phyloP scores from a whole-genome alignment of 2,888 invertebrate genomes.

The Spodoptera littoralis region DNA sequence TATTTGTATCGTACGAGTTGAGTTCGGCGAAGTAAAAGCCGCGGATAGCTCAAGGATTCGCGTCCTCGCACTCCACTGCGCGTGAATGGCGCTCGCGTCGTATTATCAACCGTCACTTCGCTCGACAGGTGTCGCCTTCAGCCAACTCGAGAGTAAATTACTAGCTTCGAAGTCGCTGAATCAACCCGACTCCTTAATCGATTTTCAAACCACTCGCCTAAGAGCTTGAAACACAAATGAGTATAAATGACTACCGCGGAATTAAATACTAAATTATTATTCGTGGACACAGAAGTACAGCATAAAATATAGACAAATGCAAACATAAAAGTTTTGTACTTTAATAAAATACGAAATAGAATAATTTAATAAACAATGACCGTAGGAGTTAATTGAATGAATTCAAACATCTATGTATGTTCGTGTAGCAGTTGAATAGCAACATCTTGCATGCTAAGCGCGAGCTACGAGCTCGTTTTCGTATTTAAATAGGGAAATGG shows the following conservation, averaged over 20 bases:
- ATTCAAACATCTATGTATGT: slow-evolving; percentile 59
- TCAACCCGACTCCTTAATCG: slow-evolving; percentile 85
- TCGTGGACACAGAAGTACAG: not conserved
- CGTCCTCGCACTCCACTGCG: slow-evolving; percentile 77
- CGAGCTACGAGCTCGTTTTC: slow-evolving; percentile 85
- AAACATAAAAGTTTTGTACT: no score
- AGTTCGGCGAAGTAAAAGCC: slow-evolving; percentile 53
- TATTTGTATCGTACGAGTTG: slow-evolving; percentile 42
- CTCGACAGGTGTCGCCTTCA: slow-evolving; percentile 88
- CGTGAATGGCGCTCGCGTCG: slow-evolving; percentile 85
- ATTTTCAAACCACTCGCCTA: slow-evolving; percentile 80
- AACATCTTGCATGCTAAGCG: slow-evolving; percentile 85
- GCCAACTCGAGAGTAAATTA: slow-evolving; percentile 88
- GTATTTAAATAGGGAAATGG: slow-evolving; percentile 89
- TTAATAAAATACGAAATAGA: no score
- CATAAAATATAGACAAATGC: no score
- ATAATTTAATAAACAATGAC: slow-evolving; percentile 2
- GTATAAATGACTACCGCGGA: slow-evolving; percentile 67
- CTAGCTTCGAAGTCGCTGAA: slow-evolving; percentile 86
- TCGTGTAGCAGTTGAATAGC: slow-evolving; percentile 74
- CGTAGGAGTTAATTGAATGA: slow-evolving; percentile 57
- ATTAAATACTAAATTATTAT: slow-evolving; percentile 53
- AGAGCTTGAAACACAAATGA: slow-evolving; percentile 70
- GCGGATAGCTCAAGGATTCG: slow-evolving; percentile 64
- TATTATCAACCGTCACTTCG: slow-evolving; percentile 87